phyloP scores from a whole-genome alignment of 2,797 vertebrate species.

The Takifugu ocellatus region DNA sequence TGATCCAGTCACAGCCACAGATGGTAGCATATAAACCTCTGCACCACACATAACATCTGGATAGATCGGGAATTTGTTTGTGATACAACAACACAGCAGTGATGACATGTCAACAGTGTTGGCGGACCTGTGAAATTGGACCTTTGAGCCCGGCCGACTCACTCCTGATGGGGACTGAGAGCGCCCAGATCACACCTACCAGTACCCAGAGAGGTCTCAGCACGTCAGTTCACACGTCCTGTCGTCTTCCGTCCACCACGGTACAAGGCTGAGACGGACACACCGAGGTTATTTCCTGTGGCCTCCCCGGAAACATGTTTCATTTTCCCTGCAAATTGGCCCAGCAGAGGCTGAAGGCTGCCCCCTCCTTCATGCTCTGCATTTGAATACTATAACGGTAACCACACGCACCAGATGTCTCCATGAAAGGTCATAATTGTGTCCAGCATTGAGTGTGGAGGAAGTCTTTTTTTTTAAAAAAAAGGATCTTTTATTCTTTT shows the following conservation, averaged over 20 bases:
- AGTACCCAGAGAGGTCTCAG: no score
- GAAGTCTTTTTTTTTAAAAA: background rate
- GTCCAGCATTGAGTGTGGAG: constrained; percentile 25
- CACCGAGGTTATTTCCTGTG: constrained; percentile 36
- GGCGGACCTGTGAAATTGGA: no score
- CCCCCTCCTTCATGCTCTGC: constrained; percentile 24
- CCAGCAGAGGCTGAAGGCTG: constrained; percentile 49
- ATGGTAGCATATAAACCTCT: no score
- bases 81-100: no score
- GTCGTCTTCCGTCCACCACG: constrained; percentile 3
- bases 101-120: no score
- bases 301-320: constrained; percentile 52
- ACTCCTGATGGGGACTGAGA: no score
- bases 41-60: no score
- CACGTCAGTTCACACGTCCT: constrained; percentile 18
- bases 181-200: constrained; percentile 13
- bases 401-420: constrained; percentile 49
- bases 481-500: constrained; percentile 12
- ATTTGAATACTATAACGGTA: constrained; percentile 54
- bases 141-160: no score
- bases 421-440: constrained; percentile 37
- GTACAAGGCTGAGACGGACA: constrained; percentile 29
- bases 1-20: constrained; percentile 54
- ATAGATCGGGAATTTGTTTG: no score
- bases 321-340: constrained; percentile 64